Percentiles rank a stretch among this genome's conserved stretches.
These are phyloP conservation scores for Sacculina carcini DNA, from an alignment of 2,888 invertebrate species.

Conservation along the genomic window DNA sequence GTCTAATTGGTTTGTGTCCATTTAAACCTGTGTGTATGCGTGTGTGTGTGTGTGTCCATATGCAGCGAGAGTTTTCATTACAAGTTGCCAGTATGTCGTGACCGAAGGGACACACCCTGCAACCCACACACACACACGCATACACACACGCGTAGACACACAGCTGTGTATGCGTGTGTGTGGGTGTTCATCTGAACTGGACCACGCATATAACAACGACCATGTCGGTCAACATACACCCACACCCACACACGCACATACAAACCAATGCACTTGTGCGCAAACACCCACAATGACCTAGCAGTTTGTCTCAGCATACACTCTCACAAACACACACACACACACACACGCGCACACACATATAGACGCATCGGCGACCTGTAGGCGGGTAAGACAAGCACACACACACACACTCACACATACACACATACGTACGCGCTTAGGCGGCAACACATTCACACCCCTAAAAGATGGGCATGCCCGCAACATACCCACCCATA, in stretches of 20 bases:
- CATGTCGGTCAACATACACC: background rate
- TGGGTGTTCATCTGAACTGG: background rate
- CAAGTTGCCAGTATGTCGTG: too few species aligned
- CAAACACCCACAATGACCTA: background rate
- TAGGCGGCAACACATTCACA: background rate
- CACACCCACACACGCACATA: background rate
- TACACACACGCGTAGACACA: background rate
- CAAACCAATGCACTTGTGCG: background rate
- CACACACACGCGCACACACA: background rate
- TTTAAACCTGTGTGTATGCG: background rate
- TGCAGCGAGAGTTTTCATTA: too few species aligned
- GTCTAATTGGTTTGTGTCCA: too few species aligned
- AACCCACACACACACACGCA: background rate
- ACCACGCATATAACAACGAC: background rate
- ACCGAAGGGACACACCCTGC: too few species aligned
- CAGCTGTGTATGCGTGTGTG: background rate
- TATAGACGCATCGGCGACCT: too few species aligned
- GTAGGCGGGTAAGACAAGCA: too few species aligned
- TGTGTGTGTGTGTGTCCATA: background rate
- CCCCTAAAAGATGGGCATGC: too few species aligned
- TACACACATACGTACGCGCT: background rate
- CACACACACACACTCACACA: background rate
- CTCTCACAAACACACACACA: background rate
- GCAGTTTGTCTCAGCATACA: background rate
- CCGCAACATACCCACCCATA: too few species aligned